A percentile compares a stretch with the other conserved stretches of the same genome.
Conservation (phyloP, 2,888 invertebrate species). For the Papilio elwesi region DNA sequence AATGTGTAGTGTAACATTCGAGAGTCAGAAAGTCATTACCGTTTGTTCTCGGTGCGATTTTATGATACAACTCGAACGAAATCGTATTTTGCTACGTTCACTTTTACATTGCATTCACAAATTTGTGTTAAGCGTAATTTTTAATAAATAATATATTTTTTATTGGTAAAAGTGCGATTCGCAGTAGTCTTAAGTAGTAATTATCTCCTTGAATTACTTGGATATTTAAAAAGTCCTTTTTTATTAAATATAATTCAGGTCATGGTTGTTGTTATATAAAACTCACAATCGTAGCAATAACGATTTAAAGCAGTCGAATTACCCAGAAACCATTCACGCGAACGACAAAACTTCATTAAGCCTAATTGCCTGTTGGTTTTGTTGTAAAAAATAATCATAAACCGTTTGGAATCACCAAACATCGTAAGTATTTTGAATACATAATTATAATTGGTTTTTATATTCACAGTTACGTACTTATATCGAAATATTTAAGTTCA, state of each 20-base stretch:
- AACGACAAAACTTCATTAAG: conserved; percentile 24
- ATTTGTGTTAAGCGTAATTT: neutral
- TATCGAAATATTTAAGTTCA: conserved; percentile 14
- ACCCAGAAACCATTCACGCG: conserved; percentile 15
- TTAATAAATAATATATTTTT: no score
- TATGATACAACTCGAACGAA: conserved; percentile 30
- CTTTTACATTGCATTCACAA: neutral
- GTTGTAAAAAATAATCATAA: conserved; percentile 31
- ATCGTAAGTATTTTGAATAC: conserved; percentile 24
- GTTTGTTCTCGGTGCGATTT: conserved; percentile 7
- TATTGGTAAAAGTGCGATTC: neutral
- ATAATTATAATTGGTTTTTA: conserved; percentile 27
- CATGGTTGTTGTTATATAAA: conserved; percentile 9
- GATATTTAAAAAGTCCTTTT: conserved; percentile 26
- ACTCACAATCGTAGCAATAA: conserved; percentile 19
- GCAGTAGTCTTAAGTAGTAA: neutral
- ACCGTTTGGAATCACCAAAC: conserved; percentile 19
- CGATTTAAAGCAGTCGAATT: conserved; percentile 21
- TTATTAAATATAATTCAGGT: conserved; percentile 16
- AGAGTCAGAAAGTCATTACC: conserved; percentile 38
- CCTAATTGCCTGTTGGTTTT: conserved; percentile 23
- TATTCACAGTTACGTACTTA: conserved; percentile 19
- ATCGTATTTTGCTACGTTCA: neutral
- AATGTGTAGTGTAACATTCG: conserved; percentile 50
- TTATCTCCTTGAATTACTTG: conserved; percentile 6